A percentile compares a stretch with the other conserved stretches of the same genome.
Conservation (phyloP, 2,113 vertebrate species). For the Sitta europaea region DNA sequence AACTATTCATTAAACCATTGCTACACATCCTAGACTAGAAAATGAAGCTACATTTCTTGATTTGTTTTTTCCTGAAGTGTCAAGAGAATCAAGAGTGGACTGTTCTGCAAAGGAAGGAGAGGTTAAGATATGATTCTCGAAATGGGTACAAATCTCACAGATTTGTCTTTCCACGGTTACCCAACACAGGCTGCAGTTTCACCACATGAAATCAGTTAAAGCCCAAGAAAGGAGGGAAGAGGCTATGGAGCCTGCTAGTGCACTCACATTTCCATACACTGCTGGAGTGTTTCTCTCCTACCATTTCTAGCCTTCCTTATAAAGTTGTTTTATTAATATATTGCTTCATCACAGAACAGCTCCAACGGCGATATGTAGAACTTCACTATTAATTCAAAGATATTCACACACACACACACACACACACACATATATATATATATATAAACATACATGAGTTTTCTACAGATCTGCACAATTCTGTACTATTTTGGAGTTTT, state of each 20-base stretch:
- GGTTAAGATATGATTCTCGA: neutral
- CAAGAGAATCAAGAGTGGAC: neutral
- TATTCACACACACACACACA: too few relatives aligned
- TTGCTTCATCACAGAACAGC: neutral
- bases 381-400: neutral
- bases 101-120: neutral
- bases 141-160: neutral
- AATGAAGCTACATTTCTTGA: neutral
- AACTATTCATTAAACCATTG: neutral
- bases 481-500: neutral
- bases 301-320: neutral
- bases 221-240: neutral
- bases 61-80: neutral
- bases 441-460: neutral
- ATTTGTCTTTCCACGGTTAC: neutral
- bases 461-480: neutral
- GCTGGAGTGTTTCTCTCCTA: neutral
- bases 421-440: too few relatives aligned
- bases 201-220: neutral
- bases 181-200: neutral
- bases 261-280: fast-evolving
- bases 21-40: neutral
- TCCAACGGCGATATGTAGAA: neutral
- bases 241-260: neutral
- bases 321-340: neutral